A percentile compares a stretch with the other conserved stretches of the same genome.
Evolutionary conservation across 2,113 vertebrate species (phyloP).

Genomic region (Misgurnus anguillicaudatus): DNA sequence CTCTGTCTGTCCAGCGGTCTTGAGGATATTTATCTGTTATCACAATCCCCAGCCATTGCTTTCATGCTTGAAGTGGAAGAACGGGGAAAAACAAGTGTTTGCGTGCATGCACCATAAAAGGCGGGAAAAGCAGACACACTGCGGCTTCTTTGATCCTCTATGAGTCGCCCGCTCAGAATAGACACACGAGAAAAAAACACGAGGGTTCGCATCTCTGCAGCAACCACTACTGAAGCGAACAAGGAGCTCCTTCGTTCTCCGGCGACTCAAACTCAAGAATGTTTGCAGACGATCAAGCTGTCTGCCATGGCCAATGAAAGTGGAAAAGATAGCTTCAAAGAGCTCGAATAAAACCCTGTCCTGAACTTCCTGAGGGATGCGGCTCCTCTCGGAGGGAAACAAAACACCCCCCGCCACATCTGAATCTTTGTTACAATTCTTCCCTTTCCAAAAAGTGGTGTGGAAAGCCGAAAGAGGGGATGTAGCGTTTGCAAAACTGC

Average conservation of each 20-base stretch:
- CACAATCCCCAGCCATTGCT: background rate
- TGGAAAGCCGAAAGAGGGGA: conserved; percentile 35
- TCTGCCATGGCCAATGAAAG: conserved; percentile 66
- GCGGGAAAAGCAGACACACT: conserved; percentile 67
- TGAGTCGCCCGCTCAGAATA: conserved; percentile 62
- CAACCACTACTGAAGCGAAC: conserved; percentile 60
- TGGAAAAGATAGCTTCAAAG: conserved; percentile 51
- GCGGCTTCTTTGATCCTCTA: conserved; percentile 70
- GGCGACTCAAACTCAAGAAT: conserved; percentile 59
- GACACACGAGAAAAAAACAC: conserved; percentile 61
- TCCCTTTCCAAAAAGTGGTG: conserved; percentile 49
- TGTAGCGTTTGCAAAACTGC: conserved; percentile 56
- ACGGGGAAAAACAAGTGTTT: background rate
- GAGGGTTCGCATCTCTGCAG: conserved; percentile 59
- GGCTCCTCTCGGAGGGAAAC: conserved; percentile 68
- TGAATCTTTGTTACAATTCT: conserved; percentile 61
- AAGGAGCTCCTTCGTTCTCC: conserved; percentile 49
- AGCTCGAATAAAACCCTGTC: conserved; percentile 33
- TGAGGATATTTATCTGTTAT: conserved; percentile 19
- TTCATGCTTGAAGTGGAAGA: background rate
- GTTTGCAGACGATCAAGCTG: conserved; percentile 63
- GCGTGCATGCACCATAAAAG: conserved; percentile 64
- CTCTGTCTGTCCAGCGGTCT: background rate
- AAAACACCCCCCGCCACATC: conserved; percentile 71
- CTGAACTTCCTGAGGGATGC: conserved; percentile 56